phyloP scores from a whole-genome alignment of 1,140 invertebrate species.

The Alviniconcha marisindica region DNA sequence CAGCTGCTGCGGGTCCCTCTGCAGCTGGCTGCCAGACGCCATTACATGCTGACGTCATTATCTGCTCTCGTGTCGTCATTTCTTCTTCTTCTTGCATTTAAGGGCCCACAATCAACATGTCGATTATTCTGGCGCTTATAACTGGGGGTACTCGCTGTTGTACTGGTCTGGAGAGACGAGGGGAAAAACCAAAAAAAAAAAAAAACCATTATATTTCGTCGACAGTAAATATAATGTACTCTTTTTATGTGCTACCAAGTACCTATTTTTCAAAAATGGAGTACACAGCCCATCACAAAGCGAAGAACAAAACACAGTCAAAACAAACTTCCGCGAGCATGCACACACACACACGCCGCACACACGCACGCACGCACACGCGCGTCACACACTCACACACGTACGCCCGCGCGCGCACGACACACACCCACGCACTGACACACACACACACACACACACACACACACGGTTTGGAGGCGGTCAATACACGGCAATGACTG shows the following conservation, averaged over 20 bases:
- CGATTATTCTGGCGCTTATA: too few species aligned
- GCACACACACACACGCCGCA: background rate
- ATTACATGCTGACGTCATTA: constrained; percentile 17
- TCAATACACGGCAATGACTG: too few species aligned
- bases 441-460: background rate
- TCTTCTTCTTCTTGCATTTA: background rate
- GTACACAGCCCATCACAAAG: too few species aligned
- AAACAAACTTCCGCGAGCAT: background rate
- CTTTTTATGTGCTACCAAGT: too few species aligned
- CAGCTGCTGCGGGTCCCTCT: background rate
- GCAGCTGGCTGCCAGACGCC: constrained; percentile 30
- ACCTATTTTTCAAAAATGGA: too few species aligned
- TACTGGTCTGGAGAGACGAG: too few species aligned
- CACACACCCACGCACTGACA: constrained; percentile 13
- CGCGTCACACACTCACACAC: constrained; percentile 2
- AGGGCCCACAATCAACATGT: background rate
- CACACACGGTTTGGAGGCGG: too few species aligned
- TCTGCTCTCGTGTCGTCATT: background rate
- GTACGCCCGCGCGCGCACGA: constrained; percentile 4
- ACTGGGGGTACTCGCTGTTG: too few species aligned
- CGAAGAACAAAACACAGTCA: too few species aligned
- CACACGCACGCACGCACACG: constrained; percentile 8
- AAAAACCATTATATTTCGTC: too few species aligned
- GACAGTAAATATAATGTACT: too few species aligned
- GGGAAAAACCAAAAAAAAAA: too few species aligned